phyloP scores from a whole-genome alignment of 2,797 vertebrate genomes.

The Ambastaia sidthimunki region DNA sequence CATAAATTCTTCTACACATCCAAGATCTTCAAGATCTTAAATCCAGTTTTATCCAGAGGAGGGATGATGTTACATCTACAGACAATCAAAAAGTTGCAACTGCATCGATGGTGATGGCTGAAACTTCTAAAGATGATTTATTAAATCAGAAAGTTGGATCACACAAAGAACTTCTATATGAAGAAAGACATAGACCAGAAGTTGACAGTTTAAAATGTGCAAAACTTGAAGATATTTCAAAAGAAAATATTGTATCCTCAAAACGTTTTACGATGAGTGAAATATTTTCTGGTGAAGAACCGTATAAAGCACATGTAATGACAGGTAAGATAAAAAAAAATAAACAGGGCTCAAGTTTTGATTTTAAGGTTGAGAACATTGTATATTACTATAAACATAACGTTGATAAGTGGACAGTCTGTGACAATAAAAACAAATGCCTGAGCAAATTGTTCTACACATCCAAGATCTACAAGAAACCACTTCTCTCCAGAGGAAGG shows the following conservation, averaged over 20 bases:
- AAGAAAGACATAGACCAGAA: not conserved
- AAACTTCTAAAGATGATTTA: not conserved
- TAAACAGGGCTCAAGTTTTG: not conserved
- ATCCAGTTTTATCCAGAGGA: not conserved
- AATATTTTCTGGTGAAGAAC: not conserved
- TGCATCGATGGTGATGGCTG: not conserved
- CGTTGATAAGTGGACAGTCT: not conserved
- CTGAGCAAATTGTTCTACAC: not conserved
- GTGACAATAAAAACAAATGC: not conserved
- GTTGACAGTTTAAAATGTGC: not conserved
- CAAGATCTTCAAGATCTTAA: slow-evolving; percentile 38
- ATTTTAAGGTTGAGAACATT: not conserved
- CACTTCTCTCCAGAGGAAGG: not conserved
- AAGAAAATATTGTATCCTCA: slow-evolving; percentile 3
- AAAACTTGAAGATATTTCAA: not conserved
- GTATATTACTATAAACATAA: too few species aligned
- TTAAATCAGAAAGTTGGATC: not conserved
- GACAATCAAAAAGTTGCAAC: not conserved
- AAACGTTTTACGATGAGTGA: slow-evolving; percentile 5
- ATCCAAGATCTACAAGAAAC: slow-evolving; percentile 14
- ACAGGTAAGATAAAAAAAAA: slow-evolving; percentile 11
- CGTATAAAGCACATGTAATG: not conserved
- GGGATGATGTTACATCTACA: not conserved
- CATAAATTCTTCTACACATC: not conserved
- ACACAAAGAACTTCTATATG: not conserved